These are phyloP conservation scores for Enteromius thamalakanensis DNA, from an alignment of 2,797 vertebrate species.

Conservation along the genomic window DNA sequence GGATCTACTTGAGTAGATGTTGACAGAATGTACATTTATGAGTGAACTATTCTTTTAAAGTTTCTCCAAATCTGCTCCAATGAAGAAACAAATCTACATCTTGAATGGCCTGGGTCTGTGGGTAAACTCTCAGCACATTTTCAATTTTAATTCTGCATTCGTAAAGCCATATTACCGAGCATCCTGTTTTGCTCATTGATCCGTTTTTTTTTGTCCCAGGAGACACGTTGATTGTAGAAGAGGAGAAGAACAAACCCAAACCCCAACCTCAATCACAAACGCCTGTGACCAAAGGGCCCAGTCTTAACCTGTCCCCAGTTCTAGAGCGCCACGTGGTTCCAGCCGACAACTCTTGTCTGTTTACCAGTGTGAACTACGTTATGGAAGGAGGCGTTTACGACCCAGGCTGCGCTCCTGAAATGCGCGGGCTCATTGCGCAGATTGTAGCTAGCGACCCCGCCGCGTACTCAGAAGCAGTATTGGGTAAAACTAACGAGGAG, in stretches of 20 bases:
- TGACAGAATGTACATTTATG: too few relatives aligned
- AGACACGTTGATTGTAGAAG: conserved; percentile 95
- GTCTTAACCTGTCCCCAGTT: conserved; percentile 72
- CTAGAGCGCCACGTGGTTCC: conserved; percentile 88
- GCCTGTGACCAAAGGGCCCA: conserved; percentile 72
- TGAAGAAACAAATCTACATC: background rate
- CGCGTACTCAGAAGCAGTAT: conserved; percentile 89
- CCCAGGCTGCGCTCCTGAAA: conserved; percentile 86
- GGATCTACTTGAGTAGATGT: too few relatives aligned
- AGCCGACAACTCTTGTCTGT: conserved; percentile 97
- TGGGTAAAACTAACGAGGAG: conserved; percentile 92
- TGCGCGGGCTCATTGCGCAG: conserved; percentile 92
- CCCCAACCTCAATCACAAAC: conserved; percentile 72
- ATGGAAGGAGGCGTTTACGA: conserved; percentile 94
- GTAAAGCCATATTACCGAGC: background rate
- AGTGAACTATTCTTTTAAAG: too few relatives aligned
- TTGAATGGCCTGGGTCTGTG: background rate
- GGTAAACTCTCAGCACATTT: background rate
- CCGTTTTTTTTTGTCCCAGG: conserved; percentile 74
- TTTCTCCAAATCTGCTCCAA: background rate
- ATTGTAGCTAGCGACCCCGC: conserved; percentile 90
- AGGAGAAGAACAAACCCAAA: conserved; percentile 86
- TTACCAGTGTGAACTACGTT: conserved; percentile 94
- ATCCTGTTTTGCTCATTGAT: background rate
- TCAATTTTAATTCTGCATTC: background rate